Evolutionary conservation across 53 echinoderm and acorn worm genomes (phyloP).

Genomic region (Echinarachnius parma): DNA sequence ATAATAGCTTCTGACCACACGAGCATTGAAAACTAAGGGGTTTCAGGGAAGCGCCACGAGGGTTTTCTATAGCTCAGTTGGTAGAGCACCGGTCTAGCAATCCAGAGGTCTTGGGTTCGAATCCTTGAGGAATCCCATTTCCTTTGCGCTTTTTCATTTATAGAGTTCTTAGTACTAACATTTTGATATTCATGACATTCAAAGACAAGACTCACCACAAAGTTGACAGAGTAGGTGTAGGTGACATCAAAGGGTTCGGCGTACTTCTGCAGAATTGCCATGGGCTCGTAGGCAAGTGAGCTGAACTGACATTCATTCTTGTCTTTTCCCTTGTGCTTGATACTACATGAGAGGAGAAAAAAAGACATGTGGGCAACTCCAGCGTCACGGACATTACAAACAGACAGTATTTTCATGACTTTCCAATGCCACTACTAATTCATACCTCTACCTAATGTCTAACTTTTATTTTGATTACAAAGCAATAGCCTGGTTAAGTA

Average conservation of each 20-base stretch:
- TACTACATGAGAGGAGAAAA: conserved; percentile 45
- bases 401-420: no score
- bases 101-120: no score
- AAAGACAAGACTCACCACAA: conserved; percentile 56
- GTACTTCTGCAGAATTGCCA: conserved; percentile 52
- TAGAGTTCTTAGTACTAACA: no score
- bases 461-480: no score
- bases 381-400: not conserved
- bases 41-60: not conserved
- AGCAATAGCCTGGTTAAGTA: no score
- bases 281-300: conserved; percentile 22
- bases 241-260: conserved; percentile 40
- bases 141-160: not conserved
- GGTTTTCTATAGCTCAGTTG: not conserved
- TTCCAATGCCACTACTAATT: no score
- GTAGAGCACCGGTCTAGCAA: no score
- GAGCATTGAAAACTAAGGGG: no score
- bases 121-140: not conserved
- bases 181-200: not conserved
- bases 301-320: conserved; percentile 41
- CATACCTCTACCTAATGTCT: no score
- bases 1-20: no score
- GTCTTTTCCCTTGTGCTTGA: conserved; percentile 62
- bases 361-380: not conserved
- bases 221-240: conserved; percentile 73